These are phyloP conservation scores for Poeciliopsis retropinna DNA, from an alignment of 2,113 vertebrate genomes.

Conservation along the genomic window DNA sequence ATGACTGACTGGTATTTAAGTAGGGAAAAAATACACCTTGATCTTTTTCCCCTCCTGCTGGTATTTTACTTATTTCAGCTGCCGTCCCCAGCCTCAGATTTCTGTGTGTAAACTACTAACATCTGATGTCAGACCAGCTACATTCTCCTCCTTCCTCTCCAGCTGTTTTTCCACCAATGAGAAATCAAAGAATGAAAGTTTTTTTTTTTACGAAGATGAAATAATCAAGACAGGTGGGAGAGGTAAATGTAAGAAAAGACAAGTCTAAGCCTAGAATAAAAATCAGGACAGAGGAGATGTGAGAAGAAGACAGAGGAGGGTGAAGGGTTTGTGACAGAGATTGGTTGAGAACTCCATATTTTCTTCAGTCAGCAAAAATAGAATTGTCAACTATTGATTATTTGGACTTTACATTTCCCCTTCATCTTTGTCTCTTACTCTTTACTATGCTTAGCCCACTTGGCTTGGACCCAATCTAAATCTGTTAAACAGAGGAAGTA, in stretches of 20 bases:
- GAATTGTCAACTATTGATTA: conserved; percentile 64
- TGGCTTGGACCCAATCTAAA: conserved; percentile 53
- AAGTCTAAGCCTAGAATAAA: conserved; percentile 18
- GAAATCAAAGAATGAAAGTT: conserved; percentile 18
- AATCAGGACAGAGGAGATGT: conserved; percentile 11
- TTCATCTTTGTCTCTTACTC: conserved; percentile 9
- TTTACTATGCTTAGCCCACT: conserved; percentile 7
- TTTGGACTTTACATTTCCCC: conserved; percentile 45
- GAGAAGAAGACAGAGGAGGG: neutral
- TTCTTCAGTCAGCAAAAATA: conserved; percentile 59
- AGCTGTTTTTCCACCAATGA: conserved; percentile 26
- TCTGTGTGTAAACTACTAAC: conserved; percentile 21
- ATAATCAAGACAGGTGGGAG: conserved; percentile 13
- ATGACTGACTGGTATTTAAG: neutral
- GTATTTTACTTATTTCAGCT: conserved; percentile 43
- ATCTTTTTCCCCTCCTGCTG: conserved; percentile 9
- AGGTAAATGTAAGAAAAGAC: conserved; percentile 28
- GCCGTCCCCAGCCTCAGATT: conserved; percentile 36
- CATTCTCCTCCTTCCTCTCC: neutral
- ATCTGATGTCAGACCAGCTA: conserved; percentile 17
- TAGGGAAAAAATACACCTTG: neutral
- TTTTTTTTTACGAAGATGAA: conserved; percentile 9
- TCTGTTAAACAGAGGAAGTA: conserved; percentile 56
- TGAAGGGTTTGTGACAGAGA: neutral
- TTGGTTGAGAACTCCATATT: conserved; percentile 39